phyloP scores from a whole-genome alignment of 2,888 invertebrate species.

The Liposcelis brunnea region DNA sequence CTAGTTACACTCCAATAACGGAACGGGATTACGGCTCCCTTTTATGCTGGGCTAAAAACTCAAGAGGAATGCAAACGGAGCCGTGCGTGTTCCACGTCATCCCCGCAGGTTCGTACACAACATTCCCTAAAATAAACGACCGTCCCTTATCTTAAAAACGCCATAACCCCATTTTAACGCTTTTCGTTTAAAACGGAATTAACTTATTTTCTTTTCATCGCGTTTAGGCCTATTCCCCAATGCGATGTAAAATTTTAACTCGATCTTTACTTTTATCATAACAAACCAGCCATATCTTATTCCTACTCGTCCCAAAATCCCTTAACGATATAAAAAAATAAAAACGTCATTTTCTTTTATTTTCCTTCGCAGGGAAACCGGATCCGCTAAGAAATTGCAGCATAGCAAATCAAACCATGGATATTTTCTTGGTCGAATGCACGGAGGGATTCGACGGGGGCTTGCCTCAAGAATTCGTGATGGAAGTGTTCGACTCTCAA shows the following conservation, averaged over 20 bases:
- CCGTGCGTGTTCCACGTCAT: slow-evolving; percentile 57
- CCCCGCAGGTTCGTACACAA: slow-evolving; percentile 49
- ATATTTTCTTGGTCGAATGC: slow-evolving; percentile 54
- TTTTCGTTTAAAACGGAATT: no score
- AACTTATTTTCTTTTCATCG: not conserved
- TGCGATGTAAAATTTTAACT: no score
- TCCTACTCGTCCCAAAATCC: no score
- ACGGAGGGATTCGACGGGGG: slow-evolving; percentile 61
- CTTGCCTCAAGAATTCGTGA: slow-evolving; percentile 50
- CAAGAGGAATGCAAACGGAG: slow-evolving; percentile 50
- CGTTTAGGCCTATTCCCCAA: not conserved
- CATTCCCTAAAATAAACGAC: not conserved
- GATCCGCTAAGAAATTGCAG: slow-evolving; percentile 56
- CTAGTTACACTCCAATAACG: slow-evolving; percentile 52
- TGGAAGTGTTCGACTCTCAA: slow-evolving; percentile 45
- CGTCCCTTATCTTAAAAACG: not conserved
- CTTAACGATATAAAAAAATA: no score
- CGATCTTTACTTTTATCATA: no score
- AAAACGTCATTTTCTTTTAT: not conserved
- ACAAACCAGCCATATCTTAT: no score
- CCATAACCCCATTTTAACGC: not conserved
- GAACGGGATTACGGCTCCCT: slow-evolving; percentile 58
- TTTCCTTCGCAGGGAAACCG: slow-evolving; percentile 41
- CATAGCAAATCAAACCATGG: slow-evolving; percentile 53
- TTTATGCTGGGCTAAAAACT: slow-evolving; percentile 56